These are phyloP conservation scores for Aradophagus sp. DNA, from an alignment of 1,140 invertebrate species.

Conservation along the genomic window DNA sequence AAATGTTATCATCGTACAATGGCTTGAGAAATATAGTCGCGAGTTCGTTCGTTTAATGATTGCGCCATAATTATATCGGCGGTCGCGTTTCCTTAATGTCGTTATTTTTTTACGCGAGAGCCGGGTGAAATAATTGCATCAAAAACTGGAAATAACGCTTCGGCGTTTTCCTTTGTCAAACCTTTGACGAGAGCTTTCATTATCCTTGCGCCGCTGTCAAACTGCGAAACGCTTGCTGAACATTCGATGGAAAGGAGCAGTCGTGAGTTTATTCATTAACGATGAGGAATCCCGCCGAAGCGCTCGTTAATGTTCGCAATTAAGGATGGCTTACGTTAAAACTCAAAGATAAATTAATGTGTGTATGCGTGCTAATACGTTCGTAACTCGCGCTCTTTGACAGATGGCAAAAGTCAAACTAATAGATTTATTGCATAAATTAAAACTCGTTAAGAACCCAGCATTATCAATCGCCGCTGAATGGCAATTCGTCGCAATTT, in stretches of 20 bases:
- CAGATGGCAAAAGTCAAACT: slow-evolving; percentile 52
- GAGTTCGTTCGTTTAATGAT: slow-evolving; percentile 41
- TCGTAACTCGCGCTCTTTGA: slow-evolving; percentile 52
- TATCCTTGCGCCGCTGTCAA: no score
- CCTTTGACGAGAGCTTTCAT: no score
- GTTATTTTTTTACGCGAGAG: slow-evolving; percentile 30
- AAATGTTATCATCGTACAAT: no score
- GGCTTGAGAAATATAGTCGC: background rate
- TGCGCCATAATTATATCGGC: slow-evolving; percentile 38
- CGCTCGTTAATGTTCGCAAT: slow-evolving; percentile 68
- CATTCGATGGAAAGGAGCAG: slow-evolving; percentile 56
- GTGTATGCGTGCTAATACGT: slow-evolving; percentile 58
- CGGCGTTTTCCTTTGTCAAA: no score
- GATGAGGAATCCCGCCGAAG: slow-evolving; percentile 60
- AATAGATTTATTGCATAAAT: slow-evolving; percentile 30
- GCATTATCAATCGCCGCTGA: no score
- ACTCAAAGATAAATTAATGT: slow-evolving; percentile 63
- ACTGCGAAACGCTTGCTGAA: slow-evolving; percentile 53
- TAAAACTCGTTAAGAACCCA: slow-evolving; percentile 21
- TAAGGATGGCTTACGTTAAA: slow-evolving; percentile 63
- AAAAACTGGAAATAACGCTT: no score
- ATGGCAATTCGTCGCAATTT: no score
- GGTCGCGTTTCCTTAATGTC: slow-evolving; percentile 42
- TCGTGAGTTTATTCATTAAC: slow-evolving; percentile 64
- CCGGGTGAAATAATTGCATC: no score